These are phyloP conservation scores for Rhagoletis pomonella DNA, from an alignment of 1,140 invertebrate species.

Conservation along the genomic window DNA sequence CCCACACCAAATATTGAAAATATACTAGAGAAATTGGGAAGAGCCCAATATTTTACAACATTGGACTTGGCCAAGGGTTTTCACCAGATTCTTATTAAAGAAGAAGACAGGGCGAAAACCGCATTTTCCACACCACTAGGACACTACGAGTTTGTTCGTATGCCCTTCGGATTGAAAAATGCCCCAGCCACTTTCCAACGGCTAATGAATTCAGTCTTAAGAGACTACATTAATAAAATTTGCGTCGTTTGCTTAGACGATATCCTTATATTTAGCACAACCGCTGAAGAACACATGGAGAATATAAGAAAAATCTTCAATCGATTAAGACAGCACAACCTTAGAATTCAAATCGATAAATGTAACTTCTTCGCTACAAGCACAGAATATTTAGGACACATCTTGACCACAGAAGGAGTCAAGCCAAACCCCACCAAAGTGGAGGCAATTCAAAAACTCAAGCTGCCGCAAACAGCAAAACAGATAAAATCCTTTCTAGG, in stretches of 20 bases:
- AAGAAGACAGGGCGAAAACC: constrained; percentile 54
- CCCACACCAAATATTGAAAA: constrained; percentile 76
- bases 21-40: constrained; percentile 66
- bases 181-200: constrained; percentile 74
- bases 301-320: constrained; percentile 70
- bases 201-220: constrained; percentile 71
- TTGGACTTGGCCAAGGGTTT: constrained; percentile 69
- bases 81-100: constrained; percentile 63
- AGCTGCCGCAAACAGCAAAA: neutral
- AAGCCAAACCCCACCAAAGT: neutral
- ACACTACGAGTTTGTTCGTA: constrained; percentile 59
- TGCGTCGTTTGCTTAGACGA: constrained; percentile 70
- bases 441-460: neutral
- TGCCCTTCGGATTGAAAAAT: constrained; percentile 73
- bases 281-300: constrained; percentile 68
- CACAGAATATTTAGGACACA: constrained; percentile 11
- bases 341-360: constrained; percentile 63
- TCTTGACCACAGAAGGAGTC: neutral
- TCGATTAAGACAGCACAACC: constrained; percentile 61
- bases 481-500: constrained; percentile 5
- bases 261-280: constrained; percentile 62
- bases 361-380: constrained; percentile 53
- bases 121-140: constrained; percentile 57
- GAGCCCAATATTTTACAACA: constrained; percentile 65
- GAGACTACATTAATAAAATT: constrained; percentile 62